Evolutionary conservation across 2,797 vertebrate species (phyloP).

Genomic region (Cirrhinus molitorella): DNA sequence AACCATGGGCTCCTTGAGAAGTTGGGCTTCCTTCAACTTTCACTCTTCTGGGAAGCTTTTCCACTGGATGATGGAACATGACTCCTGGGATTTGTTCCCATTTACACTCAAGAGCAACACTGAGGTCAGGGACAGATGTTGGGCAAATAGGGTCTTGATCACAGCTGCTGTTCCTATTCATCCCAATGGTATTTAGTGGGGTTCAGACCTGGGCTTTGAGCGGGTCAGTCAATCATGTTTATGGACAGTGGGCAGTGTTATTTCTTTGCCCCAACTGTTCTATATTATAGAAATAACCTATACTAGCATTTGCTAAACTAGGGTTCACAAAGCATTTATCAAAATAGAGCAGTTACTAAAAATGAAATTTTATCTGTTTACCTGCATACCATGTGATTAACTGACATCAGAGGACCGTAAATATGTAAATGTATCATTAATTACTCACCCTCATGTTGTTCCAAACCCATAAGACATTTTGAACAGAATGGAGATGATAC

Average conservation of each 20-base stretch:
- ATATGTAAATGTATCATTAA: too few relatives aligned
- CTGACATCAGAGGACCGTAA: neutral
- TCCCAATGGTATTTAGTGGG: conserved; percentile 8
- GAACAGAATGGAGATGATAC: too few relatives aligned
- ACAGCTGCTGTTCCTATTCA: conserved; percentile 4
- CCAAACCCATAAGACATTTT: too few relatives aligned
- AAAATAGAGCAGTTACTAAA: neutral
- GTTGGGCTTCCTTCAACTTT: neutral
- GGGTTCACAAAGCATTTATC: neutral
- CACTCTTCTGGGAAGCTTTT: conserved; percentile 7
- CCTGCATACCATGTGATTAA: neutral
- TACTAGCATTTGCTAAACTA: neutral
- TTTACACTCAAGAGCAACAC: neutral
- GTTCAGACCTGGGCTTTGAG: neutral
- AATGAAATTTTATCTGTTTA: neutral
- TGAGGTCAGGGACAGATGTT: conserved; percentile 10
- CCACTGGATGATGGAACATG: neutral
- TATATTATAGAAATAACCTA: neutral
- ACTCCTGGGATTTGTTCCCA: neutral
- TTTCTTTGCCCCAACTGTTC: neutral
- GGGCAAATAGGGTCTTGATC: neutral
- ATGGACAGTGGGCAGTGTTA: neutral
- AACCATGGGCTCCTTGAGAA: neutral
- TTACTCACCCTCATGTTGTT: too few relatives aligned
- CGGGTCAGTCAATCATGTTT: neutral